These are phyloP conservation scores for Chondrosia reniformis DNA, from an alignment of 37 sponge, comb jelly and placozoan species.

Conservation along the genomic window DNA sequence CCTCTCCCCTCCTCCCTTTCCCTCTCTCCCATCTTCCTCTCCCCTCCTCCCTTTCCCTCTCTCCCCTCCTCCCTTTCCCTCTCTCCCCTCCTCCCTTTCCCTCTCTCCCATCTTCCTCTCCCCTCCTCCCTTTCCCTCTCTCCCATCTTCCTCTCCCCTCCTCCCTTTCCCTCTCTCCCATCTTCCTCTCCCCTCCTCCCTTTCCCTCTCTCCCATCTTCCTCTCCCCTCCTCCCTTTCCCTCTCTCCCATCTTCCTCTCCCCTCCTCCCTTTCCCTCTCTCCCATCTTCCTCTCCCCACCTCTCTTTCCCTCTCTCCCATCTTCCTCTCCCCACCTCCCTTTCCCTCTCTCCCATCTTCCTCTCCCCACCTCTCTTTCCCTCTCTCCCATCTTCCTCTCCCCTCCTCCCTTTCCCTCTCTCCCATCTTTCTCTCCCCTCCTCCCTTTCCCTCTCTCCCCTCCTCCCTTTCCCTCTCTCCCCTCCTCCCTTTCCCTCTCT, in stretches of 20 bases:
- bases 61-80: background rate
- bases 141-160: too few relatives aligned
- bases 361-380: too few relatives aligned
- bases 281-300: too few relatives aligned
- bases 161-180: too few relatives aligned
- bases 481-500: conserved; percentile 5
- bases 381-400: too few relatives aligned
- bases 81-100: background rate
- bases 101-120: background rate
- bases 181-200: background rate
- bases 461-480: background rate
- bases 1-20: background rate
- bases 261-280: too few relatives aligned
- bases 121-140: too few relatives aligned
- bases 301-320: background rate
- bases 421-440: too few relatives aligned
- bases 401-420: background rate
- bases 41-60: background rate
- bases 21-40: background rate
- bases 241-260: too few relatives aligned
- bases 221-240: too few relatives aligned
- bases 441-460: background rate
- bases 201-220: background rate
- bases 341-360: background rate
- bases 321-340: background rate